A percentile compares a stretch with the other conserved stretches of the same genome.
Evolutionary conservation across 2,888 invertebrate species (phyloP).

Genomic region (Oxytorus armatus): DNA sequence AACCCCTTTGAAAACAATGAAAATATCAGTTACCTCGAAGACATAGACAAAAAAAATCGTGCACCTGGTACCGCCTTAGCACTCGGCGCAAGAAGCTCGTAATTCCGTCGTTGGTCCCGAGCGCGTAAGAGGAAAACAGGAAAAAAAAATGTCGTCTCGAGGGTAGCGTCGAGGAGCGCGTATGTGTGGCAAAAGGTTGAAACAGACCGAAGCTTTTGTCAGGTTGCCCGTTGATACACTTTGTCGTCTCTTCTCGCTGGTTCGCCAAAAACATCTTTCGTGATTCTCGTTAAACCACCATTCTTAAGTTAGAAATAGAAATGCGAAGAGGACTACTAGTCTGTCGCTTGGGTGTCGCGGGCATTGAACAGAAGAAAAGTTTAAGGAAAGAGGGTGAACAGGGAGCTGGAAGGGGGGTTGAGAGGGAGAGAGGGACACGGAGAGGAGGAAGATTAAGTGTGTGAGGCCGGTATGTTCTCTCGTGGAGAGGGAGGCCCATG

Average conservation of each 20-base stretch:
- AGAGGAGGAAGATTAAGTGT: conserved; percentile 49
- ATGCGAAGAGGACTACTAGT: conserved; percentile 14
- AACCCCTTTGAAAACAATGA: too few relatives aligned
- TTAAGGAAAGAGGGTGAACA: too few relatives aligned
- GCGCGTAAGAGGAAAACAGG: conserved; percentile 21
- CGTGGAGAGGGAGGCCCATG: not conserved
- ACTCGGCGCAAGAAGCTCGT: conserved; percentile 67
- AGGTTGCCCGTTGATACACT: conserved; percentile 60
- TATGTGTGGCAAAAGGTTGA: not conserved
- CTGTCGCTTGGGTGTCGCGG: conserved; percentile 8
- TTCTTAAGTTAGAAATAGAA: conserved; percentile 81
- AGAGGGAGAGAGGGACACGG: conserved; percentile 29
- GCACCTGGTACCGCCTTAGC: conserved; percentile 70
- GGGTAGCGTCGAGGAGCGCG: conserved; percentile 11
- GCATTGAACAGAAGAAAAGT: conserved; percentile 18
- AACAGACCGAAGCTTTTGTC: not conserved
- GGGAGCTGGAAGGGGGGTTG: conserved; percentile 27
- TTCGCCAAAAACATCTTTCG: conserved; percentile 11
- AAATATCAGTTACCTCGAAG: not conserved
- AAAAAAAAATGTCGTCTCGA: conserved; percentile 1
- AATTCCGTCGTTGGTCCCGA: conserved; percentile 61
- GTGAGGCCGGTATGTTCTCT: conserved; percentile 39
- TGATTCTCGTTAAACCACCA: conserved; percentile 72
- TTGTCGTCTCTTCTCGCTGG: conserved; percentile 21
- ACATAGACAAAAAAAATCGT: conserved; percentile 35